phyloP scores from a whole-genome alignment of 2,113 vertebrate species.

The Nycticryphes semicollaris region DNA sequence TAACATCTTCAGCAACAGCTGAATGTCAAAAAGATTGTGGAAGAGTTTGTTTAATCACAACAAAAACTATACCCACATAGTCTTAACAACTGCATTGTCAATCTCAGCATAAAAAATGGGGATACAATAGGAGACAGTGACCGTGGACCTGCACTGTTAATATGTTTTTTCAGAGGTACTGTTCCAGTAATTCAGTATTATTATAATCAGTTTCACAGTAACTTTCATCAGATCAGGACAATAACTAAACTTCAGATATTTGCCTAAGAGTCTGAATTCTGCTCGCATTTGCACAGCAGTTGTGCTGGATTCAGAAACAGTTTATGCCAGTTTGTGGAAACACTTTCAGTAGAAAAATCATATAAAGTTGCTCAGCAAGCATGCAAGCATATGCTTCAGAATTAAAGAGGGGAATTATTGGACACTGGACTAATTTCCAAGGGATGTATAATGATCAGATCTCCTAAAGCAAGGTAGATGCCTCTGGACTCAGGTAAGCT shows the following conservation, averaged over 20 bases:
- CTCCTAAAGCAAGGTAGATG: not conserved
- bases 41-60: constrained; percentile 64
- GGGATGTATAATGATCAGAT: not conserved
- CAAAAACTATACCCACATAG: constrained; percentile 24
- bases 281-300: not conserved
- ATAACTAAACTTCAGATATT: not conserved
- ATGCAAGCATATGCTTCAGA: not conserved
- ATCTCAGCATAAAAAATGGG: not conserved
- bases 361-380: not conserved
- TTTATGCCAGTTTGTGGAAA: not conserved
- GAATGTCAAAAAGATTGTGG: constrained; percentile 75
- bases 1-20: constrained; percentile 92
- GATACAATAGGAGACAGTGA: constrained; percentile 20
- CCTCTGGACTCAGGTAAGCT: not conserved
- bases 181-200: not conserved
- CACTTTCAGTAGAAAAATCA: not conserved
- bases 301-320: not conserved
- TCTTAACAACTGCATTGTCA: constrained; percentile 6
- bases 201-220: not conserved
- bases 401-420: not conserved
- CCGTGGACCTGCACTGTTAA: not conserved
- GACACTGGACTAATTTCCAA: not conserved
- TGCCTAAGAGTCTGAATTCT: not conserved
- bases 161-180: not conserved
- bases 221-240: not conserved